Base-by-base conservation (phyloP, 1,140 invertebrate genomes). In the Phortica variegata region DNA sequence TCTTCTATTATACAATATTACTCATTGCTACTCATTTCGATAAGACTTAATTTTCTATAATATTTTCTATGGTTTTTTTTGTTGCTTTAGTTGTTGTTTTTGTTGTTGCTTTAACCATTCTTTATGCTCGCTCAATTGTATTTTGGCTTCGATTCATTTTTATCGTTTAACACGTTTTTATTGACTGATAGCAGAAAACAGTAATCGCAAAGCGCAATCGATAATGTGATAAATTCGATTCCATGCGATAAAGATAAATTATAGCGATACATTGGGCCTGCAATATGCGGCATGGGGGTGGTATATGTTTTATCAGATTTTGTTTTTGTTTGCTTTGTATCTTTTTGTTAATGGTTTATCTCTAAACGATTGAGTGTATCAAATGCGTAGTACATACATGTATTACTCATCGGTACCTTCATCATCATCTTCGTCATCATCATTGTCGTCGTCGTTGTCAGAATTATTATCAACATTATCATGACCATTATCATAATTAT, bases 161-260 rank as follows among this genome's bases (percentile, higher is more conserved):
- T 56, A 48, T 49, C 39, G 49, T 61, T 56, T 54, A 61, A 59
- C n/a, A n/a, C n/a, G n/a, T n/a, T n/a, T 61, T 56, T 58, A 66
- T 59, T 66, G 56, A 56, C 56, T 61, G 56, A 52, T 56, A 52
- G 6, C 13, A 42, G 31, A 40, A 40, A 48, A 52, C 37, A 48
- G 62, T 66, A 66, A 65, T 61, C 56, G 58, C 10, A 26, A n/a
- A 26, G 5, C 23, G 23, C 46, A 65, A 65, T 65, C 62, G 56
- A 65, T 65, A 65, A 66, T 58, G 53, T 52, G 52, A 65, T 65
- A 65, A 65, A 49, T 66, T 56, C 65, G 54, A 54, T 53, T 58
- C 50, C 61, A 58, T 29, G 32, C 33, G 32, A 41, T 15, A 50
- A 44, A 57, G 54, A 57, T 56, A 56, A 56, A 23, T 53, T 43